Evolutionary conservation across 2,113 vertebrate species (phyloP), one percentile per base, ranked within the genome.

Genomic region (Hippocampus barbouri): DNA sequence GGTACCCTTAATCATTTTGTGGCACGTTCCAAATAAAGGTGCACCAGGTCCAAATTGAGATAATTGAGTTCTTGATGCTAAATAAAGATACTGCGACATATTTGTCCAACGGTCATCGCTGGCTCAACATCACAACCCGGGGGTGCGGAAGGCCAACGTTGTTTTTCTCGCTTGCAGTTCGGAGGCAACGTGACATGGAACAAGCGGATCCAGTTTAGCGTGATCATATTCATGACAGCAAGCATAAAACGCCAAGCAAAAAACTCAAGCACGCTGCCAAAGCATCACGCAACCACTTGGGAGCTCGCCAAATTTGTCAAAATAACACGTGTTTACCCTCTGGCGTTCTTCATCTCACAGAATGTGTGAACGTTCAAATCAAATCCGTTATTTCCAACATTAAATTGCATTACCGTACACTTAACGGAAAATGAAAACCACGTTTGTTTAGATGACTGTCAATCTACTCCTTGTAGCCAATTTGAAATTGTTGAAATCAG

Each of bases 151-250:
- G 5, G 9, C 0, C 27, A 16, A 18, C 1, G 15, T 61, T 34
- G 27, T 61, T 61, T 61, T 38, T 18, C 27, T 34, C 27, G 16
- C 14, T 61, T 18, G 59, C 59, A 20, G 25, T 60, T 30, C 15
- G 59, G 27, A 61, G 27, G 59, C 59, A 61, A 61, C 59, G 59
- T 61, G 59, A 61, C 59, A 61, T 6, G 27, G 59, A 34, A 61
- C 59, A 34, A 61, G 59, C 59, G 16, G 59, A 16, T 61, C 27
- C 27, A 8, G 59, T 61, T 61, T 34, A 2, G 27, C 25, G 56
- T 30, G 8, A 59, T 59, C 25, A 15, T 30, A 61, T 9, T 34
- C 27, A 8, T 61, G 59, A 38, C 59, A 34, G 27, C 59, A 34
- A 34, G 59, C 27, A 20, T 61, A 18, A 61, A 61, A 2, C 59